Conservation (phyloP, 2,113 vertebrate species). For the Zosterops hypoxanthus region DNA sequence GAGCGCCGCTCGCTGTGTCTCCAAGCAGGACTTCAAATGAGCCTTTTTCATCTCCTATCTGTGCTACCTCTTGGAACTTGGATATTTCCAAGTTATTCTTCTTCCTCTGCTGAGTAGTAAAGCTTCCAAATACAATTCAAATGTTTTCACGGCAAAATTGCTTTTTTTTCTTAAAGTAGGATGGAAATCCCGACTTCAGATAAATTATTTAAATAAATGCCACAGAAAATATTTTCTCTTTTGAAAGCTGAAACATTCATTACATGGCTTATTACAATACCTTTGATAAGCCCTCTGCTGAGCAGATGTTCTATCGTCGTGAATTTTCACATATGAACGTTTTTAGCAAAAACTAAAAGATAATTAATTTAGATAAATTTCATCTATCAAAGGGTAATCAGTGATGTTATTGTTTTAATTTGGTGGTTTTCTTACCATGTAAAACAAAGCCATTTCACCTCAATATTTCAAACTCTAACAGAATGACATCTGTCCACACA, state of each 20-base stretch:
- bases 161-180: neutral
- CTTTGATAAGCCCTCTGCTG: neutral
- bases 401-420: neutral
- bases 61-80: neutral
- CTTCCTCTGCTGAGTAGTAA: neutral
- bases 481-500: neutral
- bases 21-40: slow-evolving; percentile 22
- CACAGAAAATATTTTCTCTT: neutral
- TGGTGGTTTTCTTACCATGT: neutral
- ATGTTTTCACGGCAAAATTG: neutral
- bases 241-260: neutral
- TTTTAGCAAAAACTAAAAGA: neutral
- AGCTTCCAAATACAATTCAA: neutral
- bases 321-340: neutral
- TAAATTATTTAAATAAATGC: neutral
- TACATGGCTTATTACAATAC: slow-evolving; percentile 18
- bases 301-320: neutral
- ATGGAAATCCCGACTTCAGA: neutral
- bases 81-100: neutral
- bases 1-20: neutral
- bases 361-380: slow-evolving; percentile 29
- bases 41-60: neutral
- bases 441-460: neutral
- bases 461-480: neutral
- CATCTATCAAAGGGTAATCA: neutral